Evolutionary conservation across 2,113 vertebrate species (phyloP).

Genomic region (Ptilorrhoa leucosticta): DNA sequence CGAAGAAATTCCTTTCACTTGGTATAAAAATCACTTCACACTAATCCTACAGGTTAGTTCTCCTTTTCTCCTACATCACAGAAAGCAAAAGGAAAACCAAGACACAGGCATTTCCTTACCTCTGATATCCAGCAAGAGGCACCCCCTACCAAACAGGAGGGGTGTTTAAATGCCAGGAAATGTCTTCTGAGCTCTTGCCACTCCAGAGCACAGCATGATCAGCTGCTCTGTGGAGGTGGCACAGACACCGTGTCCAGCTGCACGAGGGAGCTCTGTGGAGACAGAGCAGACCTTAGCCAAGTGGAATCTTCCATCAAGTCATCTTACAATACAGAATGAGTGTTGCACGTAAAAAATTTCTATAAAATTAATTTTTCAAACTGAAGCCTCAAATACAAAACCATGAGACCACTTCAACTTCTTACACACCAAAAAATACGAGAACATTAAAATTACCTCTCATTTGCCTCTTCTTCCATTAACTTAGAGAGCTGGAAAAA

Average conservation of each 20-base stretch:
- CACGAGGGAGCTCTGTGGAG: background rate
- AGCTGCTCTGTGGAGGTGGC: background rate
- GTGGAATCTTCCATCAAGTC: background rate
- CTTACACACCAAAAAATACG: fast-evolving
- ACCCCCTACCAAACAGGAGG: background rate
- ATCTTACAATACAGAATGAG: fast-evolving
- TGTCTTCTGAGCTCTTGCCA: background rate
- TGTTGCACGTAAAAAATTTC: fast-evolving
- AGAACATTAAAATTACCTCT: background rate
- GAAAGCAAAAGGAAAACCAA: background rate
- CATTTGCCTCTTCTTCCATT: background rate
- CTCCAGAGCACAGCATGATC: background rate
- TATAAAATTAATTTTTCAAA: background rate
- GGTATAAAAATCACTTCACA: background rate
- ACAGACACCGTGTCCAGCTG: background rate
- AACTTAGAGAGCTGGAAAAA: background rate
- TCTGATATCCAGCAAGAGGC: background rate
- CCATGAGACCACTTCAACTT: background rate
- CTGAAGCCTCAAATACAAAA: background rate
- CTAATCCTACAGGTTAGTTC: background rate
- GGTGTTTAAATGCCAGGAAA: background rate
- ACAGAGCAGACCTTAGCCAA: background rate
- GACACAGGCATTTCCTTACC: background rate
- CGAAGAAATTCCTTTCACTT: background rate
- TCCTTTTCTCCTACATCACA: background rate